phyloP scores from a whole-genome alignment of 2,113 vertebrate genomes.

The Brachyhypopomus occidentalis region DNA sequence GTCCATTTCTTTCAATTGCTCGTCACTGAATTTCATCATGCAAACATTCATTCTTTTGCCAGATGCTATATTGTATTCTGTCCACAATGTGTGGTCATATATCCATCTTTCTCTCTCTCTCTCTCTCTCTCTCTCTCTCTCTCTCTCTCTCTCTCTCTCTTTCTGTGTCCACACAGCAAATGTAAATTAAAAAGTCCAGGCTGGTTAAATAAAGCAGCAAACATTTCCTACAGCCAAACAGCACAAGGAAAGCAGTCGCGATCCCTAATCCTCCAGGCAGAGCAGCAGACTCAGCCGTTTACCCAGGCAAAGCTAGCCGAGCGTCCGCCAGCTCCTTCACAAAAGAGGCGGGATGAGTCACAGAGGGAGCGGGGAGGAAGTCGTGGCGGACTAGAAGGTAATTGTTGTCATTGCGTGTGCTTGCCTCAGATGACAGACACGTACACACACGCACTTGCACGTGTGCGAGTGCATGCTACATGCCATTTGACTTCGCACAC shows the following conservation, averaged over 20 bases:
- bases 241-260: neutral
- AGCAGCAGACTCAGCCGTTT: neutral
- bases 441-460: neutral
- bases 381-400: conserved; percentile 14
- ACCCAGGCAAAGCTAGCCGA: neutral
- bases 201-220: neutral
- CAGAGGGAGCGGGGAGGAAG: conserved; percentile 8
- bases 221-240: neutral
- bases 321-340: neutral
- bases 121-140: too few species aligned
- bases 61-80: too few species aligned
- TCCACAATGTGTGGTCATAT: too few species aligned
- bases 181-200: neutral
- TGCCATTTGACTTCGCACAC: neutral
- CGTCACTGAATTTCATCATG: too few species aligned
- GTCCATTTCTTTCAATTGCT: too few species aligned
- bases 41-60: too few species aligned
- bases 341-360: conserved; percentile 16
- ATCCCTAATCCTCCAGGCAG: neutral
- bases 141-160: too few species aligned
- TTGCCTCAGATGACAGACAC: neutral
- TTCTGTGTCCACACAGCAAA: neutral
- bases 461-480: neutral
- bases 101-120: too few species aligned
- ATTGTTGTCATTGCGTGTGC: conserved; percentile 26